phyloP scores from a whole-genome alignment of 2,888 invertebrate genomes.

The Arge pagana region DNA sequence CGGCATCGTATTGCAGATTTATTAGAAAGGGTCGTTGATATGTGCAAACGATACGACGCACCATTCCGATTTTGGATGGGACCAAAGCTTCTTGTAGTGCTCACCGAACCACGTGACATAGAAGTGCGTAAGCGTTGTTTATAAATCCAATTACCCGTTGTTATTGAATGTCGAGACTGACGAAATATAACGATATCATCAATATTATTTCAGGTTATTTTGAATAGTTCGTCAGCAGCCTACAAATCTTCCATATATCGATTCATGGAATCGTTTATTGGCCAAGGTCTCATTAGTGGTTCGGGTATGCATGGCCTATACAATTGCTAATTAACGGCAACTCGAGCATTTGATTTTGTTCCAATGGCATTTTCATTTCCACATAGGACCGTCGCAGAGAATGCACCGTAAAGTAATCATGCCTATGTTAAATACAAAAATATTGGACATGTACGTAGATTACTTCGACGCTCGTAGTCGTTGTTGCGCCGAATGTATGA shows the following conservation, averaged over 20 bases:
- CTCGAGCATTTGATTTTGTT: neutral
- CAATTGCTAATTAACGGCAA: neutral
- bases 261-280: constrained; percentile 36
- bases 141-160: neutral
- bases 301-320: constrained; percentile 26
- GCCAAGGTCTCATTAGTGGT: constrained; percentile 34
- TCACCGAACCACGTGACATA: constrained; percentile 33
- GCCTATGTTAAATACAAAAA: constrained; percentile 26
- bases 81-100: constrained; percentile 34
- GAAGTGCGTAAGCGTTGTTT: neutral
- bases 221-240: constrained; percentile 33
- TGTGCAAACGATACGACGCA: constrained; percentile 28
- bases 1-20: constrained; percentile 27
- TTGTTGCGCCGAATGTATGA: constrained; percentile 18
- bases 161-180: too few species aligned
- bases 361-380: too few species aligned
- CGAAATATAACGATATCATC: too few species aligned
- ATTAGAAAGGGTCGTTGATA: constrained; percentile 26
- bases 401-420: constrained; percentile 33
- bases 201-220: constrained; percentile 32
- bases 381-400: constrained; percentile 29
- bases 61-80: constrained; percentile 38
- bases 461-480: constrained; percentile 28
- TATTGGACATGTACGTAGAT: constrained; percentile 25
- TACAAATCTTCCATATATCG: constrained; percentile 35